Percentiles rank a stretch among this genome's conserved stretches.
phyloP scores from a whole-genome alignment of 2,797 vertebrate species.

The Neosilurus hyrtlii region DNA sequence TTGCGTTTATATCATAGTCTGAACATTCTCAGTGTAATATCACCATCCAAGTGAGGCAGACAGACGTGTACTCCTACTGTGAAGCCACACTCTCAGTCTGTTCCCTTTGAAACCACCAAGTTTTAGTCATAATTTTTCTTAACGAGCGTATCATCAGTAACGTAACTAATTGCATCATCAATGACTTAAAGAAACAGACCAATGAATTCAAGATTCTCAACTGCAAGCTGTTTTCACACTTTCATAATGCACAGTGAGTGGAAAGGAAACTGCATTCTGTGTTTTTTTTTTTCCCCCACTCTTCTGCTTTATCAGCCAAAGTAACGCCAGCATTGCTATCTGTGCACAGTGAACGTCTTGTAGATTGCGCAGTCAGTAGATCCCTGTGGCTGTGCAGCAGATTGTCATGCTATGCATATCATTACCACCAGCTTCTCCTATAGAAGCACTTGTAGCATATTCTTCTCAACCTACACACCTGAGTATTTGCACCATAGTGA shows the following conservation, averaged over 20 bases:
- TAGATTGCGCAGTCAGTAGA: neutral
- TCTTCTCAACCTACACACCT: conserved; percentile 25
- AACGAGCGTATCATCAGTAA: neutral
- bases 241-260: neutral
- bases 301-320: neutral
- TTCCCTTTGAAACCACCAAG: conserved; percentile 19
- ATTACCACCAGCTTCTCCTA: conserved; percentile 8
- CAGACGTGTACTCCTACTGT: conserved; percentile 11
- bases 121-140: conserved; percentile 8
- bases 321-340: neutral
- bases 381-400: conserved; percentile 14
- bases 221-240: neutral
- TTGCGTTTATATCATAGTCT: conserved; percentile 22
- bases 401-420: conserved; percentile 9
- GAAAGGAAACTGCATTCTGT: conserved; percentile 8
- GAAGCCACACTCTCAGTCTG: neutral
- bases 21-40: conserved; percentile 28
- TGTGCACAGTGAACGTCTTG: neutral
- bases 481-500: conserved; percentile 18
- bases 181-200: neutral
- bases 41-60: conserved; percentile 3
- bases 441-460: conserved; percentile 13
- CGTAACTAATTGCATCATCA: neutral
- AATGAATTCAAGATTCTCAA: neutral
- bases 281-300: neutral